phyloP scores from a whole-genome alignment of 2,797 vertebrate genomes.

The Dendrocincla fuliginosa region DNA sequence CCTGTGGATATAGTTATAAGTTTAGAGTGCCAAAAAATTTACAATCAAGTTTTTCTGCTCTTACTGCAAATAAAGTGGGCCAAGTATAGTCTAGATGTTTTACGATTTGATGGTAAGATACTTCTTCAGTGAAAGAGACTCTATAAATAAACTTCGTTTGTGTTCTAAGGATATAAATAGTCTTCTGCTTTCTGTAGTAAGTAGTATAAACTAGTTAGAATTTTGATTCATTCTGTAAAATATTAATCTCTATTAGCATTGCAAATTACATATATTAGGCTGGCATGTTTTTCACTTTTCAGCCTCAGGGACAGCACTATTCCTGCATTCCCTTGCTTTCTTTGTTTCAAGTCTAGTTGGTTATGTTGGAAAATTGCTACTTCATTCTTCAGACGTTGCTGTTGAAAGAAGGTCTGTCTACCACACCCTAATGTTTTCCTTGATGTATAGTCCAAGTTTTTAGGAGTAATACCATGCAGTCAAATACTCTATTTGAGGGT shows the following conservation, averaged over 20 bases:
- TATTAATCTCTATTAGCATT: background rate
- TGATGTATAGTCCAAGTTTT: background rate
- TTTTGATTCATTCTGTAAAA: background rate
- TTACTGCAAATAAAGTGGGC: slow-evolving; percentile 98
- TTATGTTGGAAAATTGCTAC: background rate
- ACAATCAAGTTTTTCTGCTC: slow-evolving; percentile 97
- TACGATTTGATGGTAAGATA: slow-evolving; percentile 91
- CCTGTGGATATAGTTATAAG: slow-evolving; percentile 99
- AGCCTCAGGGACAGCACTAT: background rate
- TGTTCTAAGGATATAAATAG: background rate
- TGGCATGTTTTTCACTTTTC: background rate
- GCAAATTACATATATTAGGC: accelerated
- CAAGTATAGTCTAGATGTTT: slow-evolving; percentile 95
- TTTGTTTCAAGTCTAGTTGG: background rate
- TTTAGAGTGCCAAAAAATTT: slow-evolving; percentile 97
- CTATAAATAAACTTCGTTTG: background rate
- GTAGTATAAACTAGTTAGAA: background rate
- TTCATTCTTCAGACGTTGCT: background rate
- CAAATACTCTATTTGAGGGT: background rate
- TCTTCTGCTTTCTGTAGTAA: background rate
- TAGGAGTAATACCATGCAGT: background rate
- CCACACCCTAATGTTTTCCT: background rate
- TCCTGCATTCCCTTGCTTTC: background rate
- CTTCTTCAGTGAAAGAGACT: background rate
- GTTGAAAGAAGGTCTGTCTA: background rate